Base-by-base conservation (phyloP, 2,888 invertebrate genomes). In the Acleris laterana region DNA sequence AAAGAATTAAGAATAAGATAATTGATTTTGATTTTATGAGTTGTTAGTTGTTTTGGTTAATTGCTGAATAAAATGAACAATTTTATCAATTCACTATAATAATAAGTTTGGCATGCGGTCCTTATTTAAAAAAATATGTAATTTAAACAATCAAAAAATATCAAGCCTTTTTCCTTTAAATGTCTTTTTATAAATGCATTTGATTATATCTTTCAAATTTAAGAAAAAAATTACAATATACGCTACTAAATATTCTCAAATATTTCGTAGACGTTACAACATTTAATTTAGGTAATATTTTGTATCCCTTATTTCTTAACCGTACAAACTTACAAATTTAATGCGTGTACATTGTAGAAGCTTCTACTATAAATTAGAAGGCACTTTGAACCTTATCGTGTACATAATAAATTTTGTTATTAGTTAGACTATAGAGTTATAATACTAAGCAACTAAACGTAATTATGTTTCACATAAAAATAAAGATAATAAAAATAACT, bases 381-480 rank as follows among this genome's bases (percentile, higher is more conserved):
- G 65, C 65, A 65, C 65, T 56, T 65, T 50, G 22, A 60, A 65
- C 60, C 55, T 65, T 61, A 65, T 44, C 38, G 25, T 42, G 13
- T 56, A 48, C 28, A 42, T 60, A 60, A 60, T 60, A 55, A 60
- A 50, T 44, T 42, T 17, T 20, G 49, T 60, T 60, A 58, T 46
- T 28, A 38, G 48, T 28, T 60, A 55, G 53, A 62, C 22, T 5
- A 49, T 44, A 46, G 49, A 50, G 55, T 11, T 49, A 48, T 17
- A 48, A 52, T 25, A 22, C 42, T 64, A 60, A 28, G 49, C 7
- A 28, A 55, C 53, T 65, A 50, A 59, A n/a, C n/a, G 32, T 52
- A 52, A 17, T n/a, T 42, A 1, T 48, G 19, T 5, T 48, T 28
- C 13, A 28, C 9, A 17, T 17, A 13, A 49, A 20, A 58, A 58